Evolutionary conservation across 2,888 invertebrate species (phyloP), one percentile per base, ranked within the genome.

Genomic region (Cantharis flavilabris): DNA sequence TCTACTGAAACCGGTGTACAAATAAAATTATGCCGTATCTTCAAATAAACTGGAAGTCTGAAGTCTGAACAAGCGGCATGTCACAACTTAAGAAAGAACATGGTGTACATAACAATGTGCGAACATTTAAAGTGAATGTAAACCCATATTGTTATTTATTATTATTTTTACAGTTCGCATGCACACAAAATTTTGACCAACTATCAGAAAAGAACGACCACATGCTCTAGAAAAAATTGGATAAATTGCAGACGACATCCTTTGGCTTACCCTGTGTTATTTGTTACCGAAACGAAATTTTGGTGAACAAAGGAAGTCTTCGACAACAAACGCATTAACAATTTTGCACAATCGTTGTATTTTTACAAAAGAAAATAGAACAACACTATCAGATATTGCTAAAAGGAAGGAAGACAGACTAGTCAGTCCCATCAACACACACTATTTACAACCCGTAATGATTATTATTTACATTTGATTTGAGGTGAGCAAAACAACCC

Each of bases 381-480:
- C 79, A 70, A 81, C 79, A 81, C 83, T 82, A 83, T 79, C 82
- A 82, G 83, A 85, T 85, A 86, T 85, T 86, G 85, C 85, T 86
- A 86, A 75, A 33, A 80, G 81, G 81, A 83, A 87, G 88, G 87
- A 87, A 88, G 88, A 88, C 88, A 86, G 85, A 86, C 86, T 84
- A 84, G 85, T 86, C 87, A 87, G 86, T 87, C 84, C 86, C 83
- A 75, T 71, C 75, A 80, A 82, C 83, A 84, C 83, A 83, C 83
- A 83, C 83, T 86, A 86, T 88, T 75, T 87, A 87, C 87, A 87
- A 87, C 86, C 87, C 86, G 86, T 87, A 87, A 84, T 84, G 81
- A 84, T 83, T 80, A 79, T 83, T 85, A 85, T 86, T 81, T 85
- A 84, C 85, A 85, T 80, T 75, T 80, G 79, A 80, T 76, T 79